Conservation (phyloP, 2,797 vertebrate genomes). For the Prunella strophiata region DNA sequence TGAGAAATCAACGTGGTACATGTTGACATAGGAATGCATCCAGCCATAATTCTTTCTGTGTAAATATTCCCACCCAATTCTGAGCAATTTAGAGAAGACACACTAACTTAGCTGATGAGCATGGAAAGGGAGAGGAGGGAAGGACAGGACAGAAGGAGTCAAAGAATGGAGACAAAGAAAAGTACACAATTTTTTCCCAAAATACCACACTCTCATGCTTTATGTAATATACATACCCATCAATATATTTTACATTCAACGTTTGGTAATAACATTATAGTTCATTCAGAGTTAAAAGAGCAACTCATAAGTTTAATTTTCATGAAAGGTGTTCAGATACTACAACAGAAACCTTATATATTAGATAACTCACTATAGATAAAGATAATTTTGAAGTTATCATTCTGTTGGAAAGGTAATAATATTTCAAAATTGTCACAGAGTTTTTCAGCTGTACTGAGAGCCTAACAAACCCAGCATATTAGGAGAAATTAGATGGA, state of each 20-base stretch:
- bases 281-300: not conserved
- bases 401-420: not conserved
- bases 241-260: not conserved
- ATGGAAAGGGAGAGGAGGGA: not conserved
- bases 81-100: constrained; percentile 59
- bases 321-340: not conserved
- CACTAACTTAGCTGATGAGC: not conserved
- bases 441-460: not conserved
- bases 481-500: not conserved
- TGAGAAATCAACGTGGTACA: constrained; percentile 69
- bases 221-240: not conserved
- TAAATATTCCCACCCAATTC: constrained; percentile 73
- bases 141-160: not conserved
- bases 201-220: not conserved
- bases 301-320: not conserved
- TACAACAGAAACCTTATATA: not conserved
- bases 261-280: not conserved
- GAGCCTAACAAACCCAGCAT: not conserved
- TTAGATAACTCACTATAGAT: not conserved
- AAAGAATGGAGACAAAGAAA: not conserved
- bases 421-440: not conserved
- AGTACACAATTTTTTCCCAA: not conserved
- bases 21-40: constrained; percentile 74
- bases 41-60: constrained; percentile 71
- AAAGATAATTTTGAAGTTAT: not conserved